Evolutionary conservation across 2,888 invertebrate genomes (phyloP).

Genomic region (Agrochola circellaris): DNA sequence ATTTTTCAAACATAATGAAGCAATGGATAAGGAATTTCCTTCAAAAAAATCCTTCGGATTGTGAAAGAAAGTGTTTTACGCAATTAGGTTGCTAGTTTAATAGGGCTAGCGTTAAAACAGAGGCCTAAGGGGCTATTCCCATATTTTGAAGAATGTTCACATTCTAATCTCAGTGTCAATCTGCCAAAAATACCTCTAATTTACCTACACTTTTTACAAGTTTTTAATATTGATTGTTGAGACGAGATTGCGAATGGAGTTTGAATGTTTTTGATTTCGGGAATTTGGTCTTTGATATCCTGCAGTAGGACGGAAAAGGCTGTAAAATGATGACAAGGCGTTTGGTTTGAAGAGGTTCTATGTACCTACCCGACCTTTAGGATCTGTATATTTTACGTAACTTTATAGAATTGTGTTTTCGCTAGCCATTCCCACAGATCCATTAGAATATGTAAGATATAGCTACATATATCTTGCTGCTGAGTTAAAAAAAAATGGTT

Average conservation of each 20-base stretch:
- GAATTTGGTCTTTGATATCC: neutral
- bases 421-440: too few species aligned
- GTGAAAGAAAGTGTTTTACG: too few species aligned
- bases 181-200: neutral
- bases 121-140: too few species aligned
- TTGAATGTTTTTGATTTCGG: neutral
- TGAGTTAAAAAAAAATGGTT: neutral
- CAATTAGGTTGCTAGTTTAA: too few species aligned
- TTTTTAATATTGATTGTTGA: neutral
- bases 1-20: too few species aligned
- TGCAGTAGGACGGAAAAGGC: neutral
- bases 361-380: neutral
- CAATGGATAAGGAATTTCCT: too few species aligned
- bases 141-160: too few species aligned
- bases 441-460: neutral
- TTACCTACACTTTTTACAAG: too few species aligned
- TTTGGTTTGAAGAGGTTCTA: neutral
- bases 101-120: neutral
- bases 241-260: neutral
- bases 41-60: too few species aligned
- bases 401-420: neutral
- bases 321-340: too few species aligned
- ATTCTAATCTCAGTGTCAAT: neutral
- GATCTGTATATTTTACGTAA: neutral
- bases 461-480: too few species aligned